phyloP scores from a whole-genome alignment of 2,888 invertebrate genomes.

The Platypus cylindrus region DNA sequence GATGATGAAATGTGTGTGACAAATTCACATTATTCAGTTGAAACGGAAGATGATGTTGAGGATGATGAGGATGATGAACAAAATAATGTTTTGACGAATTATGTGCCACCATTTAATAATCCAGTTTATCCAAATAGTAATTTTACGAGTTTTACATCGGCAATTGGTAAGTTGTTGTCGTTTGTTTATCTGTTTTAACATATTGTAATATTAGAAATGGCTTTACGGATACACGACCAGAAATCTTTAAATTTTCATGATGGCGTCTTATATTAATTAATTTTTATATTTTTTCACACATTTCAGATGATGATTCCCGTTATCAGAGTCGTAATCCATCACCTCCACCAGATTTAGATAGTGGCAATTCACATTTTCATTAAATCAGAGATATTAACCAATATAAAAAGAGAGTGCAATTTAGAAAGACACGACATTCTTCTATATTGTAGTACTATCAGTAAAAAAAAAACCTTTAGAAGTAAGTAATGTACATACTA shows the following conservation, averaged over 20 bases:
- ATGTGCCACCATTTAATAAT: conserved; percentile 36
- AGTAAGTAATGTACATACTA: conserved; percentile 17
- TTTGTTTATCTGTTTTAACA: not conserved
- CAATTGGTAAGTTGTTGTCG: conserved; percentile 20
- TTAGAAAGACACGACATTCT: conserved; percentile 1
- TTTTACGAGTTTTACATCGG: conserved; percentile 29
- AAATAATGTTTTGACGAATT: too few species aligned
- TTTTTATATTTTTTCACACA: not conserved
- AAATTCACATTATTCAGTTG: conserved; percentile 14
- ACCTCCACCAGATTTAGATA: conserved; percentile 31
- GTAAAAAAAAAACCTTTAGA: conserved; percentile 8
- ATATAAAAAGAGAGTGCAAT: too few species aligned
- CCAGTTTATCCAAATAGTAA: conserved; percentile 35
- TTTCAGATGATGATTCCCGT: conserved; percentile 33
- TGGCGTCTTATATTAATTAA: not conserved
- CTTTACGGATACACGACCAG: not conserved
- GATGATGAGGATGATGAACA: too few species aligned
- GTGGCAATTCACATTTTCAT: conserved; percentile 7
- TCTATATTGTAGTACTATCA: conserved; percentile 1
- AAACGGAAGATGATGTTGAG: too few species aligned
- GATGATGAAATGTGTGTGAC: conserved; percentile 15
- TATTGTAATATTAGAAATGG: not conserved
- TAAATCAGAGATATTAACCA: conserved; percentile 4
- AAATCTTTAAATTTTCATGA: not conserved
- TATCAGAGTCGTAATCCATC: conserved; percentile 36